Base-by-base conservation (phyloP, 2,113 vertebrate genomes). In the Uropsilus gracilis region DNA sequence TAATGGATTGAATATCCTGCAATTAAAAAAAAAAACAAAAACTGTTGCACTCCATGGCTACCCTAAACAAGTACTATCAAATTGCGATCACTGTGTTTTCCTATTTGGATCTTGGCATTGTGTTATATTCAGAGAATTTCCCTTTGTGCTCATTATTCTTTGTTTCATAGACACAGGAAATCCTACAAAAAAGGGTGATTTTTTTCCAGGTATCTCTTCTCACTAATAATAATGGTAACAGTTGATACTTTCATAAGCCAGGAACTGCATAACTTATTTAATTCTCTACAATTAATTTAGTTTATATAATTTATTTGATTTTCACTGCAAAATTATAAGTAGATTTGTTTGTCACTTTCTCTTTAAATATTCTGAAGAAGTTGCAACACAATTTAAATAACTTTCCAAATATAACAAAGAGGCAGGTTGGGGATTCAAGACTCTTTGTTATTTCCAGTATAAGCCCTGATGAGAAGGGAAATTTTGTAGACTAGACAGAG, bases 171-270 rank as follows among this genome's bases (percentile, higher is more conserved):
- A 11, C 37, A 53, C 24, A 55, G 30, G 55, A 44, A 63, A 32
- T 34, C 24, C 20, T 87, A 59, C n/a, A 86, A 89, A 89, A 48
- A 68, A 20, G 5, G 18, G 9, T 12, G 0, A 10, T 39, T 8
- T 86, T 3, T 69, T 78, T 91, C n/a, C 20, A 59, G 5, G 8
- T 81, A 26, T 91, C 75, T 26, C 10, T 93, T 77, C 30, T 89
- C 10, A 50, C 6, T 61, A 42, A 22, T 48, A 6, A 42, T 85
- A 64, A 71, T 34, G 42, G 44, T 16, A 73, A 34, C 8, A 39
- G 2, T 37, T 92, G 66, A 63, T 37, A 72, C 3, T 92, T 6
- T 48, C 22, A 18, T n/a, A 18, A 48, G 39, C 17, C 4, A n/a
- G 22, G 30, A 6, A 30, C 32, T 11, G 9, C n/a, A 42, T 39